A percentile compares a stretch with the other conserved stretches of the same genome.
Evolutionary conservation across 2,888 invertebrate species (phyloP).

Genomic region (Chrysolina americana): DNA sequence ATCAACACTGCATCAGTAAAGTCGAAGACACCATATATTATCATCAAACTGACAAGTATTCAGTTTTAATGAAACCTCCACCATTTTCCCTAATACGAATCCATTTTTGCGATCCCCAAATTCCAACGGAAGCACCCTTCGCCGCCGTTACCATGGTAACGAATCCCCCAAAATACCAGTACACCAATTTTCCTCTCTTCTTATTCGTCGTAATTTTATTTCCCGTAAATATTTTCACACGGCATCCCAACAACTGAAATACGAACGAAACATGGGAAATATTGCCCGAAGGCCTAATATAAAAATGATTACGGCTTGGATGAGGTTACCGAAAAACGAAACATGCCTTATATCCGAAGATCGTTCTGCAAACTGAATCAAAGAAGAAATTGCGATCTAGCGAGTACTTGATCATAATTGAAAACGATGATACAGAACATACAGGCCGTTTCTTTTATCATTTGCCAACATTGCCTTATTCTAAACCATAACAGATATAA

Average conservation of each 20-base stretch:
- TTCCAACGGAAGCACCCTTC: constrained; percentile 60
- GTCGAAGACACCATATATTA: not conserved
- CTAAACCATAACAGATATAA: too few relatives aligned
- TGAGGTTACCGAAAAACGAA: not conserved
- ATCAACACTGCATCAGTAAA: too few relatives aligned
- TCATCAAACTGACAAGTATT: not conserved
- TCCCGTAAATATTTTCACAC: constrained; percentile 56
- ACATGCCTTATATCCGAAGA: too few relatives aligned
- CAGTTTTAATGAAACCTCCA: constrained; percentile 52
- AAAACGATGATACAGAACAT: too few relatives aligned
- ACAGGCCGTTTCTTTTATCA: too few relatives aligned
- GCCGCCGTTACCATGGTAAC: constrained; percentile 44
- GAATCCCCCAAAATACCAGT: constrained; percentile 59
- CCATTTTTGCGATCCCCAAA: constrained; percentile 69
- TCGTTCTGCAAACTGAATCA: too few relatives aligned
- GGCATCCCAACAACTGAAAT: constrained; percentile 34
- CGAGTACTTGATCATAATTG: too few relatives aligned
- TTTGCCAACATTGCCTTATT: too few relatives aligned
- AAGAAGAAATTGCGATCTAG: too few relatives aligned
- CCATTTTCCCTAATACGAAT: constrained; percentile 68
- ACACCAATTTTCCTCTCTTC: constrained; percentile 56
- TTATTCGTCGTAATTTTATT: constrained; percentile 59
- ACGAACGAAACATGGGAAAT: constrained; percentile 13
- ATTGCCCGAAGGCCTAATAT: not conserved
- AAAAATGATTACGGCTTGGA: constrained; percentile 1